Conservation (phyloP, 2,797 vertebrate species). For the Sylvilagus floridanus region DNA sequence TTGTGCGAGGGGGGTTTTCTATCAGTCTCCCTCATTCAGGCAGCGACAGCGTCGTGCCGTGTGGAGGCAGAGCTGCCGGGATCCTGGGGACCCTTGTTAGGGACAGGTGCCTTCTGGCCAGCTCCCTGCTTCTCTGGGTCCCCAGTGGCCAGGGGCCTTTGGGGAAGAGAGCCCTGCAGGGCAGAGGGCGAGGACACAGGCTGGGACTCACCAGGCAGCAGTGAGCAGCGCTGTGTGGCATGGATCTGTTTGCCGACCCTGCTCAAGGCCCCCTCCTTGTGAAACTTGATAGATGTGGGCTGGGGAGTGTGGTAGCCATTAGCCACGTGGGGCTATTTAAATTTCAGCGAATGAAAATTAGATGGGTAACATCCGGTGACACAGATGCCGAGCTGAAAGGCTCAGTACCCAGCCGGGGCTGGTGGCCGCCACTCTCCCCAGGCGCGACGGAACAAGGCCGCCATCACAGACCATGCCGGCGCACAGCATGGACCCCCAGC, state of each 20-base stretch:
- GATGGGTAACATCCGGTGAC: background rate
- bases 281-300: background rate
- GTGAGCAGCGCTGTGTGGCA: background rate
- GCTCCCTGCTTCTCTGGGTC: background rate
- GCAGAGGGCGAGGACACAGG: no score
- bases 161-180: no score
- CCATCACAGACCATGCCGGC: background rate
- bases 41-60: slow-evolving; percentile 38
- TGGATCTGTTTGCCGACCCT: background rate
- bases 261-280: background rate
- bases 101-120: slow-evolving; percentile 58
- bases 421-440: background rate
- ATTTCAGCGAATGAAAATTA: slow-evolving; percentile 21
- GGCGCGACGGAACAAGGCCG: background rate
- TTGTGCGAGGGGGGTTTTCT: slow-evolving; percentile 75
- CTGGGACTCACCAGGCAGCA: no score
- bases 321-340: background rate
- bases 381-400: background rate
- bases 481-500: background rate
- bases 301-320: background rate
- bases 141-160: background rate
- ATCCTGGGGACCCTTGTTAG: slow-evolving; percentile 47
- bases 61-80: background rate
- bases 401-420: background rate
- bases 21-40: slow-evolving; percentile 75